Base-by-base conservation (phyloP, 2,888 invertebrate genomes). In the Neocrepidodera transversa region DNA sequence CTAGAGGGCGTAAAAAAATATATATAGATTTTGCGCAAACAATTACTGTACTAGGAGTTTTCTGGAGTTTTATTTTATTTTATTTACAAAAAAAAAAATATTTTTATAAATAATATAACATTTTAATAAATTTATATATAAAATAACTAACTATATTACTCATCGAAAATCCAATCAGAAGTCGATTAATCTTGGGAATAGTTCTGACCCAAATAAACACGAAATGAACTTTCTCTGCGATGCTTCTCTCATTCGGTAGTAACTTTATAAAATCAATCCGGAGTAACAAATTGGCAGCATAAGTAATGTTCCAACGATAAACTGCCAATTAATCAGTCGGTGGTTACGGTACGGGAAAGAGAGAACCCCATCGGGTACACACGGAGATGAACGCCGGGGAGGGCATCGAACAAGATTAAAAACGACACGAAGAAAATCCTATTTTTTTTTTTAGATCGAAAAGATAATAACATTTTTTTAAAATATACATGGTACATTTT, bases 281-380 rank as follows among this genome's bases (percentile, higher is more conserved):
- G n/a, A 51, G 50, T 57, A 63, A 63, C 62, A 64, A 57, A 60
- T 60, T 58, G 58, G 61, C 58, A 61, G 58, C 58, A 65, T 65
- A 67, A 69, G 66, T 68, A 64, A 70, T 66, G 65, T 65, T 60
- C 60, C 53, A 59, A 62, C 69, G 67, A 68, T 69, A 69, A 72
- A 69, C 68, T 71, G 64, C 57, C 66, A 65, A 70, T 70, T 70
- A 69, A 70, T 70, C 66, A 66, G 56, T 47, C 36, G n/a, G 61
- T 45, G 60, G 63, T 63, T 63, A 62, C 53, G 52, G 57, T 45
- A 50, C 58, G 60, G 16, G 8, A n/a, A n/a, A n/a, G n/a, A n/a
- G n/a, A n/a, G n/a, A n/a, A n/a, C n/a, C 35, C 13, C 4, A 2
- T 20, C 10, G 42, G 42, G 8, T 10, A 6, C 11, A 23, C n/a